Evolutionary conservation across 2,888 invertebrate genomes (phyloP).

Genomic region (Nebria brevicollis): DNA sequence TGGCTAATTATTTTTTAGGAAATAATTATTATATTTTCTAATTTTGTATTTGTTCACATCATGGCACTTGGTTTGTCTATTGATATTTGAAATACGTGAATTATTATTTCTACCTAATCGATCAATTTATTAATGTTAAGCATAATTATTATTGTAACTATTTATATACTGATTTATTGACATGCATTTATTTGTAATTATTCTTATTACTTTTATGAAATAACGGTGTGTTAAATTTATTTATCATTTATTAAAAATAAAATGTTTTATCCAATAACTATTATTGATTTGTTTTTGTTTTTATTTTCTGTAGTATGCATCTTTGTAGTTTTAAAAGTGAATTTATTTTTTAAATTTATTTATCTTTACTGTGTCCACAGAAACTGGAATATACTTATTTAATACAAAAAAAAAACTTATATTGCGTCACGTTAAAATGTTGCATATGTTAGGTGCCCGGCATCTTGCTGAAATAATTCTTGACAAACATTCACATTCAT

Average conservation of each 20-base stretch:
- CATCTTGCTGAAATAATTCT: too few relatives aligned
- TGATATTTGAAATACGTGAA: constrained; percentile 17
- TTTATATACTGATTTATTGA: constrained; percentile 46
- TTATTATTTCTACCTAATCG: constrained; percentile 40
- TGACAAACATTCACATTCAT: neutral
- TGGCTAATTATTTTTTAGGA: constrained; percentile 7
- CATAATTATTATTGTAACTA: constrained; percentile 44
- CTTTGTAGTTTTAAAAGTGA: neutral
- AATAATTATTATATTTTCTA: constrained; percentile 28
- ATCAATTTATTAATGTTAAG: constrained; percentile 41
- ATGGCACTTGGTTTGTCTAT: constrained; percentile 15
- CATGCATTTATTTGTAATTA: constrained; percentile 46
- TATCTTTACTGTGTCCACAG: neutral
- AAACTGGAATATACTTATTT: neutral
- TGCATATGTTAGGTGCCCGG: too few relatives aligned
- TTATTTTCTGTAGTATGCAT: neutral
- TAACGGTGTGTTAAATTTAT: constrained; percentile 47
- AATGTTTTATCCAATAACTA: constrained; percentile 45
- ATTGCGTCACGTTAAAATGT: neutral
- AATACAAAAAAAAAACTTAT: neutral
- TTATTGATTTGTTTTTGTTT: neutral
- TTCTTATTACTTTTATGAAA: constrained; percentile 47
- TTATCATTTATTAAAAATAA: constrained; percentile 48
- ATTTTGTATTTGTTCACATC: constrained; percentile 21
- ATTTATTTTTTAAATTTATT: neutral